Base-by-base conservation (phyloP, 2,888 invertebrate genomes). In the Aromia moschata region DNA sequence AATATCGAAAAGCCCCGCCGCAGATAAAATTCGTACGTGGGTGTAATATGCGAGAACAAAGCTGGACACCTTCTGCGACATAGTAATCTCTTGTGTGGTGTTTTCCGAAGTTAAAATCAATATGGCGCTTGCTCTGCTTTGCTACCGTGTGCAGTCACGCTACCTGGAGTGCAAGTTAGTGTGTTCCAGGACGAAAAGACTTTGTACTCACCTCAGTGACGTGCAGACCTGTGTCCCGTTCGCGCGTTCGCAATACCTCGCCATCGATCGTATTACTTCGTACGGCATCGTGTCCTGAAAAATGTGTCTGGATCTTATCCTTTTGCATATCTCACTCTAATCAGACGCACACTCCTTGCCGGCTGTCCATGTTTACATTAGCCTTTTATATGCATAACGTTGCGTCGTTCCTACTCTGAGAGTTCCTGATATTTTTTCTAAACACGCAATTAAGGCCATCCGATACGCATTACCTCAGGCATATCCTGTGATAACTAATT, bases 81-180 rank as follows among this genome's bases (percentile, higher is more conserved):
- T 62, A 60, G 64, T 63, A 63, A 63, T 63, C 60, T 60, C 57
- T 57, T 52, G 60, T n/a, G n/a, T 60, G 52, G 59, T 63, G 55
- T 58, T 61, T 58, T 55, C 54, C 60, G 68, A 73, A 74, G 70
- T 79, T 79, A 80, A 80, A 80, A 80, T 80, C 80, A 80, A 80
- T 80, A 80, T 79, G 79, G 79, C 79, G 79, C 80, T 72, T 79
- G 80, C 79, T 78, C 79, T 73, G 74, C 77, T 75, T 67, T 64
- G 67, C 67, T 65, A 60, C 68, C 64, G 70, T 65, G 72, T 76
- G 74, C 75, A 74, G 74, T 74, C 75, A 75, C 70, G 74, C 74
- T 77, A 77, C 76, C 76, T 77, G 76, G 69, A 75, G 69, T 74
- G 72, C 69, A 73, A 72, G 70, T 72, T 72, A 60, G 65, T 67